Evolutionary conservation across 2,113 vertebrate species (phyloP).

Genomic region (Neodon shergylaensis): DNA sequence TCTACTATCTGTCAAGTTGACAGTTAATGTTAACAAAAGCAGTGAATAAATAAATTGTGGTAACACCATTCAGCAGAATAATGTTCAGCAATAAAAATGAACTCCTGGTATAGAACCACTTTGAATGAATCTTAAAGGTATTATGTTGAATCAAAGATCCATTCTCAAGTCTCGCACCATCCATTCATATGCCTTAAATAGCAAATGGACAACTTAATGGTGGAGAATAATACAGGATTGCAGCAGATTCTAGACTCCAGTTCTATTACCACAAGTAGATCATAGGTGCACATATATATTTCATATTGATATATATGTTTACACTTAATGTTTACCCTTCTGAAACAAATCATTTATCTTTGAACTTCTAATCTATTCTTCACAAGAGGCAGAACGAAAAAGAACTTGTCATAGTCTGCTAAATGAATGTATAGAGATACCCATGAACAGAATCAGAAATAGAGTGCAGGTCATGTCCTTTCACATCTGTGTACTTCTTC

Average conservation of each 20-base stretch:
- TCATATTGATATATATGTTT: not conserved
- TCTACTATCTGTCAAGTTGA: not conserved
- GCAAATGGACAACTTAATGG: not conserved
- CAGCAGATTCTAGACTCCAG: not conserved
- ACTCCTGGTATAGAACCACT: not conserved
- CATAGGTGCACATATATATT: not conserved
- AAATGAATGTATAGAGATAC: constrained; percentile 11
- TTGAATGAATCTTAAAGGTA: not conserved
- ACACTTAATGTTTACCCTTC: not conserved
- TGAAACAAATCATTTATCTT: not conserved
- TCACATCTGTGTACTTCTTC: not conserved
- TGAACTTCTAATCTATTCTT: not conserved
- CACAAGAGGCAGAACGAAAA: not conserved
- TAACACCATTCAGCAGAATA: not conserved
- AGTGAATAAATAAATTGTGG: not conserved
- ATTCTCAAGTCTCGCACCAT: not conserved
- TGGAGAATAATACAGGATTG: not conserved
- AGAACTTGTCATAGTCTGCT: not conserved
- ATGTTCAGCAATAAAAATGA: not conserved
- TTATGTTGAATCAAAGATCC: not conserved
- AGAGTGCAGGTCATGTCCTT: not conserved
- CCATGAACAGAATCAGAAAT: not conserved
- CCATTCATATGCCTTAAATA: not conserved
- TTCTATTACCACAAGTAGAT: not conserved
- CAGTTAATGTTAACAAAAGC: not conserved